Evolutionary conservation across 2,888 invertebrate genomes (phyloP).

Genomic region (Enoplolaimus lenunculus): DNA sequence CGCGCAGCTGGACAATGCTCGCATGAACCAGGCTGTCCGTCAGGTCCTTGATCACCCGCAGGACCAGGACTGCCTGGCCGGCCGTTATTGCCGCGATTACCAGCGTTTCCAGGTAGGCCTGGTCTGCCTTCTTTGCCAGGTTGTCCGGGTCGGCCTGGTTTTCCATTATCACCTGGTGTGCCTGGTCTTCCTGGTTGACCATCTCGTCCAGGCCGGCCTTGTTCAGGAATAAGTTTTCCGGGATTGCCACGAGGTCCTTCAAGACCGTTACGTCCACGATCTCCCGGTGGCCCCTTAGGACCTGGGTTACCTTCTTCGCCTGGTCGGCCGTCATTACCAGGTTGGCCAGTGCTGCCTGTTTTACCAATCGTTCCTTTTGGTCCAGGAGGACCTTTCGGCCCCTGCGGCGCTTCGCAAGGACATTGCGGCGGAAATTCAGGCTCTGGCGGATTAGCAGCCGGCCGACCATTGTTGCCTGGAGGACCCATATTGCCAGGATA

Average conservation of each 20-base stretch:
- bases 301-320: background rate
- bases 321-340: constrained; percentile 6
- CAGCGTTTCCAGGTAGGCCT: constrained; percentile 3
- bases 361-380: background rate
- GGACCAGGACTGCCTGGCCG: constrained; percentile 2
- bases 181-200: constrained; percentile 10
- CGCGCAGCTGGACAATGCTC: background rate
- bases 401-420: constrained; percentile 7
- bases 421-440: constrained; percentile 4
- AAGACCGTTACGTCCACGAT: background rate
- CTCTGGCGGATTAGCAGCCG: background rate
- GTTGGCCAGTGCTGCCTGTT: background rate
- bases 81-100: background rate
- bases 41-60: background rate
- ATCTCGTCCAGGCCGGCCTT: background rate
- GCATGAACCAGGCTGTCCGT: background rate
- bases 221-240: background rate
- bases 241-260: background rate
- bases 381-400: constrained; percentile 9
- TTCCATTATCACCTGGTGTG: background rate
- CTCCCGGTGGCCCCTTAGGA: background rate
- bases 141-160: background rate
- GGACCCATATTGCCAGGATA: background rate
- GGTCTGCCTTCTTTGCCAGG: background rate
- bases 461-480: background rate